A percentile compares a stretch with the other conserved stretches of the same genome.
Conservation (phyloP, 2,797 vertebrate species). For the Hafferia zeledoni region DNA sequence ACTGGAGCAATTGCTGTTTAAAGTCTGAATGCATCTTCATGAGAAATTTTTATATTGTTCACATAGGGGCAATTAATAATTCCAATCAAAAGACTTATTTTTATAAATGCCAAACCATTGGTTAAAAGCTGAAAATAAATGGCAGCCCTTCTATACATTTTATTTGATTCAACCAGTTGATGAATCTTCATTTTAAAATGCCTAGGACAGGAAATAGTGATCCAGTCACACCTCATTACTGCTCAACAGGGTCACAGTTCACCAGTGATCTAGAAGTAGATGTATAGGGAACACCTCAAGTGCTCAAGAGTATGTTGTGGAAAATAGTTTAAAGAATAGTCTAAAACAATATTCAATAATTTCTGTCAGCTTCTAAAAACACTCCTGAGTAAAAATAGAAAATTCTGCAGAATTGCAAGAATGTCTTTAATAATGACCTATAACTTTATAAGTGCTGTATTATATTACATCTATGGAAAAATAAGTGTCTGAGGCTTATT, state of each 20-base stretch:
- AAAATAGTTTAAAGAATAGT: slow-evolving; percentile 3
- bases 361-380: background rate
- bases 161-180: background rate
- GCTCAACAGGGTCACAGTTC: background rate
- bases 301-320: background rate
- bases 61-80: background rate
- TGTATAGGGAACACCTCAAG: background rate
- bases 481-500: background rate
- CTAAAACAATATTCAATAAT: background rate
- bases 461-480: background rate
- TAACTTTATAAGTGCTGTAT: background rate
- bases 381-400: background rate
- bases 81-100: background rate
- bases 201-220: background rate
- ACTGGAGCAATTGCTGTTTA: background rate
- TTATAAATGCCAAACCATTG: background rate
- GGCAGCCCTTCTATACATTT: background rate
- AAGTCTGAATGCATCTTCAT: background rate
- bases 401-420: background rate
- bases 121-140: background rate
- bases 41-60: background rate
- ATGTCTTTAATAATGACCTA: background rate
- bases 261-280: background rate
- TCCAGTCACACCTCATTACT: slow-evolving; percentile 22
- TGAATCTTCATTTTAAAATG: slow-evolving; percentile 26